Evolutionary conservation across 2,888 invertebrate species (phyloP), one percentile per base, ranked within the genome.

Genomic region (Epistrophella euchroma): DNA sequence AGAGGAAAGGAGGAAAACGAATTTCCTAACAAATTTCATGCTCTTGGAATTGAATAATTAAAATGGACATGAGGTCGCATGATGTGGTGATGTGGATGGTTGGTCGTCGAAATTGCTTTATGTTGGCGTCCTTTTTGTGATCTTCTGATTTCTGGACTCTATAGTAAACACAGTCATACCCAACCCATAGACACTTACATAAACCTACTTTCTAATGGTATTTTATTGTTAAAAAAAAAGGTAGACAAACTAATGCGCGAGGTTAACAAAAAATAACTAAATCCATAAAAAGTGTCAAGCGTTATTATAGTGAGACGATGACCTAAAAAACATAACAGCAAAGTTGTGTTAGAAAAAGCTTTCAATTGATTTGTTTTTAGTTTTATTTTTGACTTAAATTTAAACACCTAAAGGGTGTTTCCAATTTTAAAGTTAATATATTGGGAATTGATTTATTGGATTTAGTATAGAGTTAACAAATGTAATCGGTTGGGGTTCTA

Each of bases 41-140:
- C 77, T 80, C 80, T 77, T 80, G 62, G 73, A 77, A 77, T 76
- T 86, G 86, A 86, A 86, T 86, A 86, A 86, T 86, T 86, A 86
- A 86, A 86, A 82, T 81, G 80, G 75, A 84, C 84, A 84, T 76
- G 80, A 84, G 84, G 79, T 84, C 79, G 66, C 66, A 80, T 84
- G 75, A 80, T 84, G 80, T 62, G 84, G 80, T 80, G 75, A 50
- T 64, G 64, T 47, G 75, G 55, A 75, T 56, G 73, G 68, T 66
- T 55, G 70, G 52, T 80, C 52, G 25, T 60, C 22, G 45, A 55
- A 60, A 81, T 81, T 75, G 32, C 60, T 70, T 40, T 52, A 15
- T 17, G 22, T n/a, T 43, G 0, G 2, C 17, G 56, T 32, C 11
- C 19, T 60, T 32, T 13, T 47, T 62, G 15, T 25, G 9, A 32